Percentiles rank a stretch among this genome's conserved stretches.
These are phyloP conservation scores for Hypomecis atomaria DNA, from an alignment of 2,888 invertebrate genomes.

Conservation along the genomic window DNA sequence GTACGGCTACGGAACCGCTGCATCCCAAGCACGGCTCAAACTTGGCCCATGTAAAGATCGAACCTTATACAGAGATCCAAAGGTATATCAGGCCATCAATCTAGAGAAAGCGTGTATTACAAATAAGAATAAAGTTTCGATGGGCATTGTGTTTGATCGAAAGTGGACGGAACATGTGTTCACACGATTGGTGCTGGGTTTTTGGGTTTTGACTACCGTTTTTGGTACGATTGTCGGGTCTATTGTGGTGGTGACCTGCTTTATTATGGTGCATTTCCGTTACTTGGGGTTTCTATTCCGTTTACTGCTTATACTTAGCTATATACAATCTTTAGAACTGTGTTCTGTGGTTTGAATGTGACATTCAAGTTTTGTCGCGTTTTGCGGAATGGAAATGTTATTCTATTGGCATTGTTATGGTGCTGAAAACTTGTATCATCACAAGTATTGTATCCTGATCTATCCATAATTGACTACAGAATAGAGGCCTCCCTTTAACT, in stretches of 20 bases:
- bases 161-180: constrained; percentile 55
- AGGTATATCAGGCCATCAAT: constrained; percentile 55
- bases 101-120: constrained; percentile 73
- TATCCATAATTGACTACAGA: no score
- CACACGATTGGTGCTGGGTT: constrained; percentile 24
- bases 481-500: no score
- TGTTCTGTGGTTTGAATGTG: background rate
- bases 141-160: constrained; percentile 62
- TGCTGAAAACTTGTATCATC: no score
- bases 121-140: constrained; percentile 59
- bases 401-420: no score
- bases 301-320: background rate
- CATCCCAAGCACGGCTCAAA: no score
- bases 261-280: constrained; percentile 10
- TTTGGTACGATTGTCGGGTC: constrained; percentile 19
- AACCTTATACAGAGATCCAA: constrained; percentile 39
- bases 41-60: constrained; percentile 17
- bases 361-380: background rate
- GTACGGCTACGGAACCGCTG: no score
- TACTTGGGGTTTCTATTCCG: constrained; percentile 11
- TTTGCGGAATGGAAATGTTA: background rate
- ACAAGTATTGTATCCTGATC: no score
- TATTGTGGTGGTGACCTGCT: constrained; percentile 14
- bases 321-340: background rate
- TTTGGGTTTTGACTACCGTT: constrained; percentile 24